phyloP scores from a whole-genome alignment of 2,797 vertebrate genomes.

The Micropoecilia bifurca region DNA sequence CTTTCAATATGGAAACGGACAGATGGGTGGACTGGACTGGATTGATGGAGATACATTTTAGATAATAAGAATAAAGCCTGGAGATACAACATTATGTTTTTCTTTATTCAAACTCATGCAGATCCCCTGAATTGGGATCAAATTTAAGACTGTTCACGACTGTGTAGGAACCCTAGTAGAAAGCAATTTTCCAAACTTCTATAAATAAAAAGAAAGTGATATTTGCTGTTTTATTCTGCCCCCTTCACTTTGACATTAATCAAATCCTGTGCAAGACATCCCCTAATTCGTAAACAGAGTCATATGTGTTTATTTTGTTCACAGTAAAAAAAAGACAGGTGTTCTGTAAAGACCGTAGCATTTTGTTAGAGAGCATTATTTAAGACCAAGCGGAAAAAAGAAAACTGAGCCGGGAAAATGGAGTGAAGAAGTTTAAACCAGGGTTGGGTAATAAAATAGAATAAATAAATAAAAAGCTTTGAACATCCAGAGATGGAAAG shows the following conservation, averaged over 20 bases:
- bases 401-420: too few species aligned
- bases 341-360: not conserved
- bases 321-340: not conserved
- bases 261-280: not conserved
- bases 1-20: not conserved
- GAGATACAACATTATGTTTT: not conserved
- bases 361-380: not conserved
- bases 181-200: not conserved
- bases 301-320: not conserved
- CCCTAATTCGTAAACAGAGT: not conserved
- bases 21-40: not conserved
- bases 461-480: not conserved
- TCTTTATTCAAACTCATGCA: not conserved
- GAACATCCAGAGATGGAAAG: not conserved
- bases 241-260: not conserved
- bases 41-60: not conserved
- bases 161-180: not conserved
- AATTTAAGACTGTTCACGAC: not conserved
- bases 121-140: not conserved
- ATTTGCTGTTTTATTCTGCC: not conserved
- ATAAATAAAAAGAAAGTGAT: not conserved
- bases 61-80: not conserved
- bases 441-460: not conserved
- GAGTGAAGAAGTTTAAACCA: not conserved
- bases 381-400: not conserved